Percentiles rank a stretch among this genome's conserved stretches.
Conservation (phyloP, 1,140 invertebrate species). For the Nephila pilipes region DNA sequence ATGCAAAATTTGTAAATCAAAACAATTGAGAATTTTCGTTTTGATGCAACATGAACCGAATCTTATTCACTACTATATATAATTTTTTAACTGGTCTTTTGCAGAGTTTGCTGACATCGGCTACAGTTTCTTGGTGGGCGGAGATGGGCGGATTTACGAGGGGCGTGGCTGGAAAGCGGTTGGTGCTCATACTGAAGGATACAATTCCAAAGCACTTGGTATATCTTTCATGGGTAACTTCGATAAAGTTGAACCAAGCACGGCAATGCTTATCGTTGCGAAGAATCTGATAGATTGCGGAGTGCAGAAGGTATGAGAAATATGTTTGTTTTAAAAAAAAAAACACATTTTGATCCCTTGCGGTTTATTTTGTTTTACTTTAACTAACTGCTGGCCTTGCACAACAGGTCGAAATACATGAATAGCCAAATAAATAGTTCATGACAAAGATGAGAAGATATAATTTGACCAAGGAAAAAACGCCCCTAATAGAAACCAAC, state of each 20-base stretch:
- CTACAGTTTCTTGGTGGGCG: constrained; percentile 88
- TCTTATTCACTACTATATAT: not conserved
- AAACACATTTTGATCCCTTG: too few relatives aligned
- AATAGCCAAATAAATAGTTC: too few relatives aligned
- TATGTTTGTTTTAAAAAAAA: too few relatives aligned
- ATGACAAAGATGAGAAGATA: too few relatives aligned
- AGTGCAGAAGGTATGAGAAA: constrained; percentile 77
- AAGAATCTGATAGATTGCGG: constrained; percentile 82
- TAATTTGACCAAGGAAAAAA: too few relatives aligned
- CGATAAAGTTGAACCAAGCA: constrained; percentile 81
- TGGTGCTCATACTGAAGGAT: constrained; percentile 86
- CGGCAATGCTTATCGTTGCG: constrained; percentile 81
- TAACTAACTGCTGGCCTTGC: too few relatives aligned
- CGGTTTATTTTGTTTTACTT: too few relatives aligned
- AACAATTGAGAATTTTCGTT: not conserved
- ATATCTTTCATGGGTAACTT: constrained; percentile 88
- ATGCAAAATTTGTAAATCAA: too few relatives aligned
- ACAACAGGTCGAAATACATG: too few relatives aligned
- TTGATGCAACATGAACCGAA: not conserved
- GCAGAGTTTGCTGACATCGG: constrained; percentile 80
- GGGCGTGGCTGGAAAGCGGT: constrained; percentile 87
- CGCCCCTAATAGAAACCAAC: too few relatives aligned
- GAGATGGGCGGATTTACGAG: constrained; percentile 88
- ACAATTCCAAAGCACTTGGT: constrained; percentile 87
- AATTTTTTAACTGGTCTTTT: not conserved